phyloP scores from a whole-genome alignment of 2,888 invertebrate species.

The Creontiades dilutus region DNA sequence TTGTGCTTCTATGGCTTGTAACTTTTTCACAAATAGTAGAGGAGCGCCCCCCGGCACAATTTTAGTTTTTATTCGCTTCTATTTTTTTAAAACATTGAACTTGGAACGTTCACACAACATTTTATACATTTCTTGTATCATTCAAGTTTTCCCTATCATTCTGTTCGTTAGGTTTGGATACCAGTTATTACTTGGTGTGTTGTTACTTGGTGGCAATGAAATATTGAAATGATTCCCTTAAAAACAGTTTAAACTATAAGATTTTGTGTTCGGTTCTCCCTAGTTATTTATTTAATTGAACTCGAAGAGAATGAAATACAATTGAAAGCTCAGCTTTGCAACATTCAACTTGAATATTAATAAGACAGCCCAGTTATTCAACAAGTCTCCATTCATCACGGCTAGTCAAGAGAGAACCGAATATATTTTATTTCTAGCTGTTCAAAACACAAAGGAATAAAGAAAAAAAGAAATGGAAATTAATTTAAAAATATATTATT shows the following conservation, averaged over 20 bases:
- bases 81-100: conserved; percentile 9
- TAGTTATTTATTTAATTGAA: conserved; percentile 51
- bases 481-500: conserved; percentile 49
- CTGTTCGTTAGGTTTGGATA: conserved; percentile 2
- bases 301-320: background rate
- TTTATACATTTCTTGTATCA: conserved; percentile 6
- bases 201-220: background rate
- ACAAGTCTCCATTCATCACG: conserved; percentile 39
- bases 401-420: conserved; percentile 54
- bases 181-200: background rate
- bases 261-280: conserved; percentile 44
- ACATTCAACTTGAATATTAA: background rate
- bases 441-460: conserved; percentile 70
- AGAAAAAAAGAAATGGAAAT: conserved; percentile 49
- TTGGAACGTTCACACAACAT: background rate
- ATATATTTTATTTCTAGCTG: conserved; percentile 61
- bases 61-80: conserved; percentile 66
- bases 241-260: background rate
- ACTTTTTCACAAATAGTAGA: conserved; percentile 60
- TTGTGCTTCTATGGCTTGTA: conserved; percentile 44
- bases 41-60: conserved; percentile 64
- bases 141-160: conserved; percentile 14
- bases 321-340: conserved; percentile 34
- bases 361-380: background rate
- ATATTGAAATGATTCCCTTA: background rate